Conservation (phyloP, 2,113 vertebrate genomes). For the Triplophysa rosa region DNA sequence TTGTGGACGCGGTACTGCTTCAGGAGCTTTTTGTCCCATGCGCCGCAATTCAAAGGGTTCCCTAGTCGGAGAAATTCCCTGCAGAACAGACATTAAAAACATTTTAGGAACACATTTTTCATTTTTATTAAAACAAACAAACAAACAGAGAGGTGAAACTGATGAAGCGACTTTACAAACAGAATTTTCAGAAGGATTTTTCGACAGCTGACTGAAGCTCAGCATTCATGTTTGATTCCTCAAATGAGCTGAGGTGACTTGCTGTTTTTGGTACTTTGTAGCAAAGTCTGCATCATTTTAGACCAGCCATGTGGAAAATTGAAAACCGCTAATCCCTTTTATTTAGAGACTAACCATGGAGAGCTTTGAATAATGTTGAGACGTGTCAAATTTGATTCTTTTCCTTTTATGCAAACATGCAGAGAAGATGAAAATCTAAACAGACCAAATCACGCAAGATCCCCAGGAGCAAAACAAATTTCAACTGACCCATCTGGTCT, state of each 20-base stretch:
- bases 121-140: no score
- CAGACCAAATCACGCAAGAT: slow-evolving; percentile 13
- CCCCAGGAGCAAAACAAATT: background rate
- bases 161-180: no score
- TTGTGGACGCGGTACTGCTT: slow-evolving; percentile 96
- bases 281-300: background rate
- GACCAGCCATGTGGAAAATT: slow-evolving; percentile 50
- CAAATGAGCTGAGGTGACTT: background rate
- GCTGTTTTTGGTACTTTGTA: background rate
- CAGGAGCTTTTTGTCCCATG: slow-evolving; percentile 95
- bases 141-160: no score
- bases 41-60: slow-evolving; percentile 95
- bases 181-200: background rate
- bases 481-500: slow-evolving; percentile 14
- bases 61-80: slow-evolving; percentile 96
- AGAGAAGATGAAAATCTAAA: slow-evolving; percentile 12
- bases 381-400: slow-evolving; percentile 5
- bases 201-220: background rate
- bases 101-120: background rate
- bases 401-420: slow-evolving; percentile 13
- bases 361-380: slow-evolving; percentile 33
- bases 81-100: slow-evolving; percentile 43
- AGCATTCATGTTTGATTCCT: background rate
- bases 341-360: slow-evolving; percentile 16
- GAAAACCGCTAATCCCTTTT: slow-evolving; percentile 34